Evolutionary conservation across 2,797 vertebrate species (phyloP), one percentile per base, ranked within the genome.

Genomic region (Cuculus canorus): DNA sequence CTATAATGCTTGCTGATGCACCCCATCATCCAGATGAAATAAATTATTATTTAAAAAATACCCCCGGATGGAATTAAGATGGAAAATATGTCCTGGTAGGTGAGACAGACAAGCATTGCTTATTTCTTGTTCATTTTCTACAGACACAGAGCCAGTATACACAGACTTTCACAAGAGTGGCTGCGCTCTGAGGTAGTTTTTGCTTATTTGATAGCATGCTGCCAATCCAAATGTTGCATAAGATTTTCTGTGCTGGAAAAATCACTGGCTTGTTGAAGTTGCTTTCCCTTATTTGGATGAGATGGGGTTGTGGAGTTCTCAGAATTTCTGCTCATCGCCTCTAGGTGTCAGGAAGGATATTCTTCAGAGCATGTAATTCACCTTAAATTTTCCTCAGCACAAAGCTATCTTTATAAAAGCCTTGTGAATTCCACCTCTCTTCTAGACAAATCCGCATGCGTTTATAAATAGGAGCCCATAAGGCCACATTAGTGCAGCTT

Each of bases 311-410:
- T 41, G 69, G 12, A 4, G 4, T 17, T 52, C 64, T 64, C 5
- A 68, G 82, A 61, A 47, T n/a, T 86, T 90, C 77, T 82, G 27
- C 53, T 48, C 17, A 68, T 73, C 1, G 1, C 94, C 90, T 95
- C 79, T 93, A 95, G 94, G 91, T 95, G 93, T 95, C 96, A 90
- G 92, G 63, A 80, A 86, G 65, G 52, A 19, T 86, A 57, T 95
- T 90, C 92, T 69, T 66, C n/a, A 66, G 52, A 86, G 59, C 9
- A 25, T 6, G 10, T 41, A 88, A 71, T 28, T 73, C 15, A 9
- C 61, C 57, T 52, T 39, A 32, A 8, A 6, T 60, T 54, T 53
- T 53, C 21, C 47, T 80, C n/a, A 77, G 78, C 23, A 79, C 68
- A 66, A 30, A 28, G 39, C 35, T 52, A 17, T 52, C 79, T 80